Evolutionary conservation across 2,113 vertebrate species (phyloP).

Genomic region (Platichthys stellatus): DNA sequence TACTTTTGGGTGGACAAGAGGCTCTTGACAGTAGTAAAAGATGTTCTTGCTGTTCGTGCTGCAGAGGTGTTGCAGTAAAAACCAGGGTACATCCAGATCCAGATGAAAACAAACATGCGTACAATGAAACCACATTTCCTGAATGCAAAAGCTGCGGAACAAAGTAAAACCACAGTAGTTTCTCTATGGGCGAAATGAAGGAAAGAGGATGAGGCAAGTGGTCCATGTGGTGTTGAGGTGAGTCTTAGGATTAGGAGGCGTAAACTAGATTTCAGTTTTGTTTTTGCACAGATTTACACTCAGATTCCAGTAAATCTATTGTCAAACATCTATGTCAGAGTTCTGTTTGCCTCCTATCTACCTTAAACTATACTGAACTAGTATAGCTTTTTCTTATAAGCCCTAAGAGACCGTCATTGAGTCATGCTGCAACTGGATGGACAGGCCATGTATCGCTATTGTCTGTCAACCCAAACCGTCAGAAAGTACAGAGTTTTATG

Average conservation of each 20-base stretch:
- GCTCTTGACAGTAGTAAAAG: no score
- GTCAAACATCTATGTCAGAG: no score
- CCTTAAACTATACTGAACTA: no score
- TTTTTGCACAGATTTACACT: no score
- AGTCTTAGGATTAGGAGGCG: not conserved
- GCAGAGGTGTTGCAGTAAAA: not conserved
- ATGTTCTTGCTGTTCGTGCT: no score
- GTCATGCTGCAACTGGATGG: no score
- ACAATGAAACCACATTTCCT: not conserved
- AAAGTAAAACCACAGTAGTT: conserved; percentile 4
- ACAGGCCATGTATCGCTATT: not conserved
- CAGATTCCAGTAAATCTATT: no score
- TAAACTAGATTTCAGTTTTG: no score
- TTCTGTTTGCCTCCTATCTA: no score
- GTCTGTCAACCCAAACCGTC: not conserved
- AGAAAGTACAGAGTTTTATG: not conserved
- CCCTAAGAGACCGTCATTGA: no score
- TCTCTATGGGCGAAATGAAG: conserved; percentile 28
- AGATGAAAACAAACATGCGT: not conserved
- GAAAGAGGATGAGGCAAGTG: conserved; percentile 26
- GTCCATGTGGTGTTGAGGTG: not conserved
- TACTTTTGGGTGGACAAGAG: no score
- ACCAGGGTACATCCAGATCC: not conserved
- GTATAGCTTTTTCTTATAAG: no score
- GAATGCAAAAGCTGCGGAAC: conserved; percentile 4